phyloP scores from a whole-genome alignment of 2,113 vertebrate genomes.

The Hiodon alosoides region DNA sequence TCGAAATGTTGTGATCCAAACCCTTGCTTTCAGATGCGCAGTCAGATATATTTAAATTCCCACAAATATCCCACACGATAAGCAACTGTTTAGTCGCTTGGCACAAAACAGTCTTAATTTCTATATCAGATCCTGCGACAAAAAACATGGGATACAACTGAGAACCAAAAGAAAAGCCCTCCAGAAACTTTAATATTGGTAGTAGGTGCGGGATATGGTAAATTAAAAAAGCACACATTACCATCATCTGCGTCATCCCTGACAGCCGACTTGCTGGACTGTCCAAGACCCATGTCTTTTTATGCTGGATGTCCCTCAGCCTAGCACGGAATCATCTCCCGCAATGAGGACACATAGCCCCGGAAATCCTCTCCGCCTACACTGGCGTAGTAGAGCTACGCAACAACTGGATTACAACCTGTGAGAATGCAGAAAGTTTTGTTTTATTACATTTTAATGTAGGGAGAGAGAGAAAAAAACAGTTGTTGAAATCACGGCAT shows the following conservation, averaged over 20 bases:
- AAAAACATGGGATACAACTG: not conserved
- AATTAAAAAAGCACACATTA: constrained; percentile 50
- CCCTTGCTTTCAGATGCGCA: too few relatives aligned
- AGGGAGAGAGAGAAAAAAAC: too few relatives aligned
- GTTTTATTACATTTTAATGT: too few relatives aligned
- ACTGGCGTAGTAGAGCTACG: too few relatives aligned
- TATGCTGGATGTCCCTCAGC: constrained; percentile 40
- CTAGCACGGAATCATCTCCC: constrained; percentile 40
- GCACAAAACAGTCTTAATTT: too few relatives aligned
- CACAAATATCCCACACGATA: too few relatives aligned
- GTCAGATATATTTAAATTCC: too few relatives aligned
- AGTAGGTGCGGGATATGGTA: not conserved
- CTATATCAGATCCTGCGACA: not conserved
- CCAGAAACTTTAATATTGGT: not conserved
- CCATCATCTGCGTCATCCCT: constrained; percentile 72
- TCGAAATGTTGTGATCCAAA: too few relatives aligned
- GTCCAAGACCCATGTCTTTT: constrained; percentile 78
- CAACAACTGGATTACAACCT: constrained; percentile 13
- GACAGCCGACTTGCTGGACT: constrained; percentile 76
- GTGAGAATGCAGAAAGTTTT: constrained; percentile 8
- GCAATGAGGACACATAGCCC: constrained; percentile 46
- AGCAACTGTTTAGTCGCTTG: too few relatives aligned
- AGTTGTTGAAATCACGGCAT: too few relatives aligned
- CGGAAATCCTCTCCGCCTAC: constrained; percentile 15
- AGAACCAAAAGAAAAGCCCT: too few relatives aligned